Conservation (phyloP, 2,888 invertebrate species). For the Teleiodes luculella region DNA sequence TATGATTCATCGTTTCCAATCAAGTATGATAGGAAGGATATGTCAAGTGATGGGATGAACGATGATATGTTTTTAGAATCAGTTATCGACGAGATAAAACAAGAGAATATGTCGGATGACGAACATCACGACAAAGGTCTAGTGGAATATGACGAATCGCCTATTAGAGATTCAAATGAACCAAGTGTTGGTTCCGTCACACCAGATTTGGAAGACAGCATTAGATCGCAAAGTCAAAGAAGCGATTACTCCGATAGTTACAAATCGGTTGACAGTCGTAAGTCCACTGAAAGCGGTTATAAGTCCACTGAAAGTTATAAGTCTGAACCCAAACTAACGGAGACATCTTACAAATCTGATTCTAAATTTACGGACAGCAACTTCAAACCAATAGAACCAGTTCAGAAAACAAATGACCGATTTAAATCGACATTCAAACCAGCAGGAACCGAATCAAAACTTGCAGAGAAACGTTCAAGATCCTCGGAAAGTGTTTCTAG, state of each 20-base stretch:
- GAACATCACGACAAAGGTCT: conserved; percentile 58
- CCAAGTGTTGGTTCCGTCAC: conserved; percentile 45
- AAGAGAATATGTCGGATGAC: conserved; percentile 57
- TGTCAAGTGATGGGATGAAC: conserved; percentile 47
- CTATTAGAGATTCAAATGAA: conserved; percentile 38
- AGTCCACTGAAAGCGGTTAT: conserved; percentile 43
- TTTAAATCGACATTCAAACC: neutral
- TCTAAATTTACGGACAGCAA: neutral
- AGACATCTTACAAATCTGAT: neutral
- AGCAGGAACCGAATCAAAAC: neutral
- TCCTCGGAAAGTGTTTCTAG: neutral
- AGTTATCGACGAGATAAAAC: conserved; percentile 68
- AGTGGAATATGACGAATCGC: conserved; percentile 68
- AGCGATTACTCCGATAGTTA: conserved; percentile 52
- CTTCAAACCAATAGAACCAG: neutral
- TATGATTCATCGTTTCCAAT: conserved; percentile 44
- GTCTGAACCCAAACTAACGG: conserved; percentile 14
- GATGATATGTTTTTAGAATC: conserved; percentile 69
- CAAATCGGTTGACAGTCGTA: conserved; percentile 46
- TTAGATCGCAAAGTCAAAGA: conserved; percentile 39
- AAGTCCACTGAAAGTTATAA: conserved; percentile 35
- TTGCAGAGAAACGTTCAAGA: neutral
- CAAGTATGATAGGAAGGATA: conserved; percentile 48
- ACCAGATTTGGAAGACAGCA: conserved; percentile 57
- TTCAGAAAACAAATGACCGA: neutral